Conservation (phyloP, 2,113 vertebrate genomes). For the Psittacula cyanocephala region DNA sequence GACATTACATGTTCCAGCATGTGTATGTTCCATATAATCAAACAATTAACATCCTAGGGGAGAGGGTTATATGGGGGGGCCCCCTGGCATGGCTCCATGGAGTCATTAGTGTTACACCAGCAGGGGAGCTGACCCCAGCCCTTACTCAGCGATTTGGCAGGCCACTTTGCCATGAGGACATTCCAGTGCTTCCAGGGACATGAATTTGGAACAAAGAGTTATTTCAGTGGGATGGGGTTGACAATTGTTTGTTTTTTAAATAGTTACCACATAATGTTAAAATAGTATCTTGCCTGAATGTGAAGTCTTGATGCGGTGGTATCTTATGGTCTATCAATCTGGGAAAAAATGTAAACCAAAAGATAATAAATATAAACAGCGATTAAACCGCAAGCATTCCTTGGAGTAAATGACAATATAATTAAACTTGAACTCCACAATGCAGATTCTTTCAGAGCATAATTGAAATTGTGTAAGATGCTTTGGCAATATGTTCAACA, state of each 20-base stretch:
- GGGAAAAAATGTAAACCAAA: slow-evolving; percentile 59
- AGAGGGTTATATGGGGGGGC: background rate
- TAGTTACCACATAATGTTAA: slow-evolving; percentile 33
- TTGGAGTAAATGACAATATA: slow-evolving; percentile 7
- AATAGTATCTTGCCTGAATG: slow-evolving; percentile 38
- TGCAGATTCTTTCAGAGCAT: slow-evolving; percentile 22
- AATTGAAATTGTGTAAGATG: slow-evolving; percentile 43
- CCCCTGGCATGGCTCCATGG: background rate
- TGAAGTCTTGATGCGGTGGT: background rate
- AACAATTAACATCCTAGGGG: background rate
- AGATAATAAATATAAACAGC: slow-evolving; percentile 59
- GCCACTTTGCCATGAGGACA: background rate
- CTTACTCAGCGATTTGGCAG: background rate
- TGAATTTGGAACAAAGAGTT: background rate
- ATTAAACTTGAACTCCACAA: slow-evolving; percentile 55
- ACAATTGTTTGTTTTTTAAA: slow-evolving; percentile 46
- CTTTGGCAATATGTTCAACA: slow-evolving; percentile 45
- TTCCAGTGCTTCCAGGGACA: background rate
- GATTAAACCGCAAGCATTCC: slow-evolving; percentile 43
- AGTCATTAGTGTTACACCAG: background rate
- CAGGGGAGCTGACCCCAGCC: background rate
- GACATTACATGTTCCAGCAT: background rate
- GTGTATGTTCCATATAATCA: background rate
- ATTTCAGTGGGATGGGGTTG: background rate
- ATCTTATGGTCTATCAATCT: slow-evolving; percentile 54